A percentile compares a stretch with the other conserved stretches of the same genome.
Evolutionary conservation across 2,888 invertebrate species (phyloP).

Genomic region (Physocephala rufipes): DNA sequence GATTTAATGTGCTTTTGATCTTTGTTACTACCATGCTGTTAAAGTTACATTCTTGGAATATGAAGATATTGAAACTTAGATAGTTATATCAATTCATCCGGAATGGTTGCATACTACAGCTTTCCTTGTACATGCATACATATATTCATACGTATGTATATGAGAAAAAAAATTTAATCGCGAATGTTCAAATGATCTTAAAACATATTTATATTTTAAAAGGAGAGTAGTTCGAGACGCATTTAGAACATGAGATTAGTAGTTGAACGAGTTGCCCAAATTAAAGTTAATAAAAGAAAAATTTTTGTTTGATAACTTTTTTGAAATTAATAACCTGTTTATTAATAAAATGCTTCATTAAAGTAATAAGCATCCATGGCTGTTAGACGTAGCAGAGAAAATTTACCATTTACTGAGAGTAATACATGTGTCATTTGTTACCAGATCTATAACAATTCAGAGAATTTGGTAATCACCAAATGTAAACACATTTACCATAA

Average conservation of each 20-base stretch:
- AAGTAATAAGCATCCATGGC: too few species aligned
- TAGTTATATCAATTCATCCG: constrained; percentile 2
- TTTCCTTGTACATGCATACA: background rate
- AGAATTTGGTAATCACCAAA: background rate
- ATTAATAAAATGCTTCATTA: too few species aligned
- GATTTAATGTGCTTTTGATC: too few species aligned
- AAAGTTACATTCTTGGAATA: too few species aligned
- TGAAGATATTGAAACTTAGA: background rate
- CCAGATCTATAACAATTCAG: background rate
- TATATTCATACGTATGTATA: too few species aligned
- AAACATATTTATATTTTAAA: background rate
- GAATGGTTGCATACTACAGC: background rate
- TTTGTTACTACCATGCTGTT: too few species aligned
- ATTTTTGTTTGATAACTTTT: too few species aligned
- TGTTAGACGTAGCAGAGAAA: background rate
- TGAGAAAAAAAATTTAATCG: too few species aligned
- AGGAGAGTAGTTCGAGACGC: background rate
- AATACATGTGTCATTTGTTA: constrained; percentile 1
- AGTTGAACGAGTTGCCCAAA: too few species aligned
- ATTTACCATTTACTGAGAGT: background rate
- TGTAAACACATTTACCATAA: constrained; percentile 25
- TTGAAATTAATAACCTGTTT: too few species aligned
- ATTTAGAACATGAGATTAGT: too few species aligned
- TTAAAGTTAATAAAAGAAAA: too few species aligned
- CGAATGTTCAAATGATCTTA: constrained; percentile 1